Conservation (phyloP, 1,140 invertebrate species). For the Magallana gigas region DNA sequence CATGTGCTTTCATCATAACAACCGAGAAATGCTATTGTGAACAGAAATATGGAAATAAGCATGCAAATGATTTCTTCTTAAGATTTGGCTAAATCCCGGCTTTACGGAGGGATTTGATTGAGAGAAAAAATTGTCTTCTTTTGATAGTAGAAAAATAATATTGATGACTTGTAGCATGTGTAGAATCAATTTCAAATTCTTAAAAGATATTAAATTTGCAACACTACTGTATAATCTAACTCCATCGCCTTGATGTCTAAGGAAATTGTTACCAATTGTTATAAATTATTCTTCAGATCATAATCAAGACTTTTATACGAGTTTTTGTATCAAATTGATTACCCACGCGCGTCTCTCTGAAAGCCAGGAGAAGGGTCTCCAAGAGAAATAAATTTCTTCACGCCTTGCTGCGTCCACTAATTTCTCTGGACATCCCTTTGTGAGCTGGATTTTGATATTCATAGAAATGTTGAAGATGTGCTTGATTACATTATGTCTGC, state of each 20-base stretch:
- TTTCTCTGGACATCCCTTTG: slow-evolving; percentile 19
- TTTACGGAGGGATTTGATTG: background rate
- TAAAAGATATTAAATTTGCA: slow-evolving; percentile 33
- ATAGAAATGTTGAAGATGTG: slow-evolving; percentile 33
- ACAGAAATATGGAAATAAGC: slow-evolving; percentile 1
- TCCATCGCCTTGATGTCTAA: slow-evolving; percentile 2
- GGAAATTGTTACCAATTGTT: slow-evolving; percentile 29
- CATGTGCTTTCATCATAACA: background rate
- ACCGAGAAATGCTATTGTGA: background rate
- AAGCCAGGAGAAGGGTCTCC: background rate
- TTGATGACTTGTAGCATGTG: slow-evolving; percentile 30
- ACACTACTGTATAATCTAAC: background rate
- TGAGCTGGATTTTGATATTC: slow-evolving; percentile 22
- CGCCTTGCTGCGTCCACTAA: background rate
- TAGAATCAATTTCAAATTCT: slow-evolving; percentile 28
- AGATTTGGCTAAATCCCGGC: background rate
- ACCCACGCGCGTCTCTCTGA: slow-evolving; percentile 8
- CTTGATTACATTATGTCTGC: slow-evolving; percentile 25
- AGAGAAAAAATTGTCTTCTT: background rate
- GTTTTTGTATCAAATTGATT: slow-evolving; percentile 35
- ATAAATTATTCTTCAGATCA: slow-evolving; percentile 33
- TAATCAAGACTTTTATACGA: slow-evolving; percentile 23
- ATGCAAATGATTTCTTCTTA: slow-evolving; percentile 18
- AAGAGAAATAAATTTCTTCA: slow-evolving; percentile 25
- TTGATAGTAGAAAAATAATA: slow-evolving; percentile 19